phyloP scores from a whole-genome alignment of 2,888 invertebrate genomes.

The Tortrix viridana region DNA sequence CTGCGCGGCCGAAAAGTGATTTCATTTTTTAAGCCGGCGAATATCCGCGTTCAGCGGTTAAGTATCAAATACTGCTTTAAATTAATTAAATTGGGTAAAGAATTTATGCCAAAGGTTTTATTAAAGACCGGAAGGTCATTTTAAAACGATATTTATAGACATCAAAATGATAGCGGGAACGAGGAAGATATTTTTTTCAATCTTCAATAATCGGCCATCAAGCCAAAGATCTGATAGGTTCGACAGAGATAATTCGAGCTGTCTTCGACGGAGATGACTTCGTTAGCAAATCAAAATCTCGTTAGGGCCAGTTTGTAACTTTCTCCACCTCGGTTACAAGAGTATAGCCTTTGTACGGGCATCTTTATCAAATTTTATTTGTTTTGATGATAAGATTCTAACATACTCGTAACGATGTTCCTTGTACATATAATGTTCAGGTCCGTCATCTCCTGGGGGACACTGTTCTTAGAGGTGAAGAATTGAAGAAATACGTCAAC shows the following conservation, averaged over 20 bases:
- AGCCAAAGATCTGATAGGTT: constrained; percentile 56
- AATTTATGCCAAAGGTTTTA: no score
- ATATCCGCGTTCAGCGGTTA: no score
- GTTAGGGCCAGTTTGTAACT: constrained; percentile 14
- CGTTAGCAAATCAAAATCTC: constrained; percentile 32
- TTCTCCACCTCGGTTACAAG: constrained; percentile 7
- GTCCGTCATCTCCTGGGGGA: constrained; percentile 85
- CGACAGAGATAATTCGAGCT: constrained; percentile 56
- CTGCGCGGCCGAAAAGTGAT: no score
- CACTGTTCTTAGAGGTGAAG: constrained; percentile 90
- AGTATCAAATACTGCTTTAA: background rate
- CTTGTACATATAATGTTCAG: constrained; percentile 45
- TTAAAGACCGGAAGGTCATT: no score
- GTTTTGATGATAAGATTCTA: no score
- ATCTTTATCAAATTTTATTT: no score
- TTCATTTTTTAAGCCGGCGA: no score
- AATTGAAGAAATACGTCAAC: constrained; percentile 93
- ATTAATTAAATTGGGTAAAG: background rate
- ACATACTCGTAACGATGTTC: background rate
- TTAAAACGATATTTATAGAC: no score
- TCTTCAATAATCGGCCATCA: constrained; percentile 70
- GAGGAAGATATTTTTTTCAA: constrained; percentile 64
- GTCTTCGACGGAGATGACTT: constrained; percentile 52
- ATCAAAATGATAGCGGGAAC: constrained; percentile 45
- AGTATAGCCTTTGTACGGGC: no score